Base-by-base conservation (phyloP, 2,797 vertebrate species). In the Pelodytes ibericus region DNA sequence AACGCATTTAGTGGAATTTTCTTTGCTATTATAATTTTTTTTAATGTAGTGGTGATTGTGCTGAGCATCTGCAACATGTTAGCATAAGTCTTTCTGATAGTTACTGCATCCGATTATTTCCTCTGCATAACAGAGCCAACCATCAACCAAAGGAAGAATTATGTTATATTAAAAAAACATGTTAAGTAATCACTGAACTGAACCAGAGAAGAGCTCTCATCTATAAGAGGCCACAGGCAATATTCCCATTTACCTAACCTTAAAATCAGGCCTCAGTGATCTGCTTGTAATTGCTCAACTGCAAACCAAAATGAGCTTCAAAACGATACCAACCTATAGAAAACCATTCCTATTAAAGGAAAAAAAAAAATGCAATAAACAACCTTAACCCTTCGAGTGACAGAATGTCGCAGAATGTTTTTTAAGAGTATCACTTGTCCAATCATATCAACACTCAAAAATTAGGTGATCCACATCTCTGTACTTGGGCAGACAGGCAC, bases 11-110 rank as follows among this genome's bases (percentile, higher is more conserved):
- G 25, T 10, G 56, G 56, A 58, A 11, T 58, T 26, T n/a, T 58
- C 24, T 58, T 24, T 27, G 56, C 16, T 58, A 26, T 18, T 22
- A 24, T 53, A 53, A 53, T 53, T 53, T 25, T 53, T 44, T 53
- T 20, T 63, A 36, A 36, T 41, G 4, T 64, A 64, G 44, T 44
- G 24, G 44, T 65, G 39, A 65, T 65, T 65, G 36, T 26, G 18
- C 44, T 65, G 7, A 26, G 10, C 62, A 65, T 65, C 62, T 65
- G 62, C 36, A 65, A 65, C 25, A 25, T 44, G 62, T 65, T 65
- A 65, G 44, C 33, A 44, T 65, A 26, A 15, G 33, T 33, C 24
- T 6, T 26, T 41, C 4, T 58, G 24, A 58, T 58, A 58, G 56
- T 58, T 58, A 2, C 2, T 25, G n/a, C 20, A 7, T 53, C 8